Conservation (phyloP, 2,888 invertebrate species). For the Watsonalla binaria region DNA sequence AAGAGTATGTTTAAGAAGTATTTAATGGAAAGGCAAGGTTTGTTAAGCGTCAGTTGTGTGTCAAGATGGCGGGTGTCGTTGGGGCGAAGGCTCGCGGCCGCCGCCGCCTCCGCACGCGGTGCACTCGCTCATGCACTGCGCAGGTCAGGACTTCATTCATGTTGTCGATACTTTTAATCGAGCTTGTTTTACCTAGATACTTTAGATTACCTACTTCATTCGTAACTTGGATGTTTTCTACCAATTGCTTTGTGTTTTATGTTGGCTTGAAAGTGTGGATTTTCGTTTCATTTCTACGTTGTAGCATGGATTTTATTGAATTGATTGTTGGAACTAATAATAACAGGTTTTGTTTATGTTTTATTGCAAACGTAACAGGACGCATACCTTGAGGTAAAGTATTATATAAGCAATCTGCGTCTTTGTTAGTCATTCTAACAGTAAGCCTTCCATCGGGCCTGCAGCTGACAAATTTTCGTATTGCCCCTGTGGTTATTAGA, state of each 20-base stretch:
- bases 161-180: conserved; percentile 7
- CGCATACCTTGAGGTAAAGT: conserved; percentile 73
- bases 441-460: too few species aligned
- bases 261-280: not conserved
- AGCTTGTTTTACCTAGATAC: conserved; percentile 1
- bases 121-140: conserved; percentile 88
- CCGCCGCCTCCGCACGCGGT: conserved; percentile 83
- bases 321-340: conserved; percentile 13
- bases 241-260: too few species aligned
- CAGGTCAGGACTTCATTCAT: conserved; percentile 72
- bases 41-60: not conserved
- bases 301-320: conserved; percentile 17
- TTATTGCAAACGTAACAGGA: conserved; percentile 57
- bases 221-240: too few species aligned
- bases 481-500: not conserved
- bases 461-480: not conserved
- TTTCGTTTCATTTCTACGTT: conserved; percentile 16
- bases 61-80: conserved; percentile 69
- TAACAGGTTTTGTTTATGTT: conserved; percentile 27
- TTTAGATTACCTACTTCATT: too few species aligned
- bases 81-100: conserved; percentile 74
- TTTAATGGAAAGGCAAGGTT: too few species aligned
- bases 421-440: not conserved
- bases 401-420: not conserved
- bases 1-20: too few species aligned